phyloP scores from a whole-genome alignment of 2,888 invertebrate species.

The Atherix ibis region DNA sequence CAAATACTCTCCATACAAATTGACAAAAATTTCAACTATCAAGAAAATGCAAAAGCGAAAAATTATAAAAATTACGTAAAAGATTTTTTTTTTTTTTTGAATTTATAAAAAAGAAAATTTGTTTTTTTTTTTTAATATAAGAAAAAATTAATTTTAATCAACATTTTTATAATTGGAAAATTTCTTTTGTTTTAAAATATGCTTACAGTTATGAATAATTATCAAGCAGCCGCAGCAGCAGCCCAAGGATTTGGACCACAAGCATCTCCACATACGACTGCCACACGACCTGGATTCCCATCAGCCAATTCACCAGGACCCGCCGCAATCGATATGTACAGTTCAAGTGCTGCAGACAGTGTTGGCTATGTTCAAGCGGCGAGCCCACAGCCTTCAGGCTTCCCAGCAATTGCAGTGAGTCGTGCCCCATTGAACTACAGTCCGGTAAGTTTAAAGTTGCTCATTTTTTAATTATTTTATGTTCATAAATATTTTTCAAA shows the following conservation, averaged over 20 bases:
- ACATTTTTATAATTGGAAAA: too few relatives aligned
- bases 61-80: too few relatives aligned
- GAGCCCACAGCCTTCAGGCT: constrained; percentile 91
- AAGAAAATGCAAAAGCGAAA: too few relatives aligned
- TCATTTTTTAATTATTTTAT: too few relatives aligned
- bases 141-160: too few relatives aligned
- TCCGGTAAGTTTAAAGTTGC: constrained; percentile 59
- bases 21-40: too few relatives aligned
- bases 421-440: constrained; percentile 85
- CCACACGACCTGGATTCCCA: constrained; percentile 63
- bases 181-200: constrained; percentile 15
- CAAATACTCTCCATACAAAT: too few relatives aligned
- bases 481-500: too few relatives aligned
- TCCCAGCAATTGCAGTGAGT: constrained; percentile 86
- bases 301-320: constrained; percentile 86
- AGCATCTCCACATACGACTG: constrained; percentile 64
- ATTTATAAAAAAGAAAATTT: too few relatives aligned
- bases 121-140: too few relatives aligned
- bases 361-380: constrained; percentile 94
- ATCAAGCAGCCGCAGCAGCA: constrained; percentile 67
- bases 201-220: constrained; percentile 86
- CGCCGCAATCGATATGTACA: constrained; percentile 87
- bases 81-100: too few relatives aligned
- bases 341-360: constrained; percentile 69
- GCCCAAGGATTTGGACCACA: constrained; percentile 67